Evolutionary conservation across 2,888 invertebrate genomes (phyloP), one percentile per base, ranked within the genome.

Genomic region (Nomada ruficornis): DNA sequence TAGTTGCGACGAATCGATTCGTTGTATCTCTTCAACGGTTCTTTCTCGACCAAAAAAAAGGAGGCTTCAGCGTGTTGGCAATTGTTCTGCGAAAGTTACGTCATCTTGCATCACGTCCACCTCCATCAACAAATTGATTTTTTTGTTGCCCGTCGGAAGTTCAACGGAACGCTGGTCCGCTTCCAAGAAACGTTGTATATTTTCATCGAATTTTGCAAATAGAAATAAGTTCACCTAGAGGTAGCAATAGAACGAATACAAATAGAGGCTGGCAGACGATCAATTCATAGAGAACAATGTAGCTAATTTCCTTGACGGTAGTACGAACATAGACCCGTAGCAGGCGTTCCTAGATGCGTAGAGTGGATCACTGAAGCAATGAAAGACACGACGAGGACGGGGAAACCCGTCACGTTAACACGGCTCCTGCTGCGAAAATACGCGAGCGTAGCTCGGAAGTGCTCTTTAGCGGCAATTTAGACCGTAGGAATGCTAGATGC

Each of bases 41-140:
- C 4, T 7, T 20, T 1, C 23, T 54, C 23, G 3, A 68, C 68
- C 44, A 0, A 36, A 36, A 36, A 23, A 26, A 42, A 57, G 20
- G 20, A 18, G 18, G 15, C 9, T 52, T 52, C 11, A 5, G 18
- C 42, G 26, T 63, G 55, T 44, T 26, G 36, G 36, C 36, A 59
- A 59, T 69, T 69, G 70, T n/a, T 54, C n/a, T n/a, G 23, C 20
- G 44, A 7, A 20, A 57, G 52, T 79, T 79, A 77, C 79, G 23
- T 64, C 70, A 64, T 52, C 70, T 79, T 79, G 77, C 79, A 59
- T 23, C 64, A 20, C 29, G 47, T 44, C 52, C 36, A 50, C 55
- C 23, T 50, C 42, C 52, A 52, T 80, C 69, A 59, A 69, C 77
- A 52, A 47, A 77, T 79, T 52, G 69, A 79, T 77, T 44, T 70